phyloP scores from a whole-genome alignment of 2,888 invertebrate species.

The Rhabditophanes sp. region DNA sequence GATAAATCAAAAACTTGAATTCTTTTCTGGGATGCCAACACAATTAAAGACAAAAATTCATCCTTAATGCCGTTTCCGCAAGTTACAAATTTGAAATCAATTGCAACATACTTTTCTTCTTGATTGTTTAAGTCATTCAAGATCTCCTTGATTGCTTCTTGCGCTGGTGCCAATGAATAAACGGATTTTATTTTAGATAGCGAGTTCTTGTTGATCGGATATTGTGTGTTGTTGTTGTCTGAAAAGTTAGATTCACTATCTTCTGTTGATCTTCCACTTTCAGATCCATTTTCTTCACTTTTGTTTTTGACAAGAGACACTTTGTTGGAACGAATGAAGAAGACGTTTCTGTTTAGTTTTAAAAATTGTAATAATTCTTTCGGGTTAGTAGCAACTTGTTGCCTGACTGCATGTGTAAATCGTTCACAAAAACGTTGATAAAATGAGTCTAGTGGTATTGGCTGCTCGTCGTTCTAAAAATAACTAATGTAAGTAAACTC shows the following conservation, averaged over 20 bases:
- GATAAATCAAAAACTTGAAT: slow-evolving; percentile 40
- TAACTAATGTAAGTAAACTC: slow-evolving; percentile 2
- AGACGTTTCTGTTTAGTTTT: slow-evolving; percentile 78
- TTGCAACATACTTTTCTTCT: slow-evolving; percentile 52
- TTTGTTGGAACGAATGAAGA: slow-evolving; percentile 78
- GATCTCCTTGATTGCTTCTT: slow-evolving; percentile 26
- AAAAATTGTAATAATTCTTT: slow-evolving; percentile 75
- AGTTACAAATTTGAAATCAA: slow-evolving; percentile 84
- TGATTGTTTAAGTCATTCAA: slow-evolving; percentile 23
- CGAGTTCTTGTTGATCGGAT: slow-evolving; percentile 33
- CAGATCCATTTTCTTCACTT: slow-evolving; percentile 34
- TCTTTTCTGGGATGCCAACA: slow-evolving; percentile 58
- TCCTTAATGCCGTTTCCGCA: slow-evolving; percentile 55
- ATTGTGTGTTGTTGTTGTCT: slow-evolving; percentile 31
- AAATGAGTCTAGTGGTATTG: slow-evolving; percentile 40
- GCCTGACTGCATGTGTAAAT: slow-evolving; percentile 40
- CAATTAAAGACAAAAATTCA: slow-evolving; percentile 67
- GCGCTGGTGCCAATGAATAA: slow-evolving; percentile 36
- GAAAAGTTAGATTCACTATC: slow-evolving; percentile 9
- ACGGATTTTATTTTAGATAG: slow-evolving; percentile 30
- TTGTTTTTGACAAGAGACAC: slow-evolving; percentile 34
- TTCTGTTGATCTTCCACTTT: slow-evolving; percentile 29
- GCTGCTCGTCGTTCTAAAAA: slow-evolving; percentile 35
- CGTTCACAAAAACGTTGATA: slow-evolving; percentile 41
- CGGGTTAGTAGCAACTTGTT: slow-evolving; percentile 68